phyloP scores from a whole-genome alignment of 1,140 invertebrate species.

The Drosophila arizonae region DNA sequence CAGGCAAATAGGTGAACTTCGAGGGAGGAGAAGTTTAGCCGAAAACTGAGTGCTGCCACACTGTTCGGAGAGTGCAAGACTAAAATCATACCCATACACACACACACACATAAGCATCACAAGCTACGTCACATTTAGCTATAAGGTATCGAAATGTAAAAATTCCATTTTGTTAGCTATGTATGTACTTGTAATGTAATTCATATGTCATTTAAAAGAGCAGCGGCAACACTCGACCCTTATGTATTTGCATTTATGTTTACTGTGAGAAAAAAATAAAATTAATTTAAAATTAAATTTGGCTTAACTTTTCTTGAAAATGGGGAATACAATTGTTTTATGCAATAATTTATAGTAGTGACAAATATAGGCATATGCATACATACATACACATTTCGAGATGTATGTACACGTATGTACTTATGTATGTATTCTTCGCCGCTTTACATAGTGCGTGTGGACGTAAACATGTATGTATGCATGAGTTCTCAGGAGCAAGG shows the following conservation, averaged over 20 bases:
- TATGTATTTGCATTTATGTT: slow-evolving; percentile 54
- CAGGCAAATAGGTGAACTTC: slow-evolving; percentile 52
- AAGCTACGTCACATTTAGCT: slow-evolving; percentile 46
- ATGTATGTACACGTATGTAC: neutral
- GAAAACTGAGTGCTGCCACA: slow-evolving; percentile 42
- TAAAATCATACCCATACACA: slow-evolving; percentile 36
- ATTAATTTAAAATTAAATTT: neutral
- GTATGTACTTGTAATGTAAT: slow-evolving; percentile 14
- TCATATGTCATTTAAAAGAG: slow-evolving; percentile 46
- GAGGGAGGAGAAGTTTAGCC: slow-evolving; percentile 2
- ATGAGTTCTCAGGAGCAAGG: too few species aligned
- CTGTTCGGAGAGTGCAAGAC: slow-evolving; percentile 69
- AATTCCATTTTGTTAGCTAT: slow-evolving; percentile 42
- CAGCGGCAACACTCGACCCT: slow-evolving; percentile 40
- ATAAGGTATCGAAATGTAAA: slow-evolving; percentile 54
- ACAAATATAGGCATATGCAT: neutral
- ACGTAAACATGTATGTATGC: too few species aligned
- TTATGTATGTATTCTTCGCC: too few species aligned
- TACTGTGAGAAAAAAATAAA: slow-evolving; percentile 51
- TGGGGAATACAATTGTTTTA: too few species aligned
- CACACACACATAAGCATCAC: slow-evolving; percentile 30
- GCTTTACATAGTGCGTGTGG: neutral
- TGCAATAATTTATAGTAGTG: too few species aligned
- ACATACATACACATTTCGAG: neutral
- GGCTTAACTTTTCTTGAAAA: too few species aligned